Base-by-base conservation (phyloP, 1,140 invertebrate genomes). In the Scaptomyza pallida region DNA sequence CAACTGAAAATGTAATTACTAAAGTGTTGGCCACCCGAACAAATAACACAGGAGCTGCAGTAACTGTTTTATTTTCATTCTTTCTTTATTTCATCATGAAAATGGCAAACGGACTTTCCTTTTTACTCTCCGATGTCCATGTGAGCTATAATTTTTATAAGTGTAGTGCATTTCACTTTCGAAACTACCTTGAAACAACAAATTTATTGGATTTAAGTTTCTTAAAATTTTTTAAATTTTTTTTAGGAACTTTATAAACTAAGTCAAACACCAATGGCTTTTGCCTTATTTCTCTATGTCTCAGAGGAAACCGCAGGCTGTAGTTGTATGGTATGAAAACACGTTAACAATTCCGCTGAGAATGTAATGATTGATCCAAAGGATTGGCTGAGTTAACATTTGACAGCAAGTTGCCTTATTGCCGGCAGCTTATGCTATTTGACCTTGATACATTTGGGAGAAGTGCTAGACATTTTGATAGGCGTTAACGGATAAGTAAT, bases 1-100 rank as follows among this genome's bases (percentile, higher is more conserved):
- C 48, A 45, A 13, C 33, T 55, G 33, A 33, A 70, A 70, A 64
- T 70, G 50, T 70, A 70, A 70, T 70, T 63, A 62, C 50, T 37
- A 70, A 63, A 63, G 43, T 55, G 50, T 56, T 43, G 26, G 35
- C 35, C 60, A 50, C 23, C 30, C 21, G 5, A 2, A 23, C 40
- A 37, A 54, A 50, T 26, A 23, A 9, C 30, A 15, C n/a, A 35
- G 30, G 50, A 44, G 33, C 17, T 37, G 17, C 37, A 23, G 8
- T n/a, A 70, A 70, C 35, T 56, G 64, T 63, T 51, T 64, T 43
- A 4, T n/a, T n/a, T n/a, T n/a, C n/a, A n/a, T n/a, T n/a, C n/a
- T n/a, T n/a, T n/a, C n/a, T n/a, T n/a, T 56, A 56, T 70, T 50
- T 41, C 67, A 70, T 64, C 51, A 63, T 6, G 50, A 33, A 54